phyloP scores from a whole-genome alignment of 2,113 vertebrate species.

The Sander lucioperca region DNA sequence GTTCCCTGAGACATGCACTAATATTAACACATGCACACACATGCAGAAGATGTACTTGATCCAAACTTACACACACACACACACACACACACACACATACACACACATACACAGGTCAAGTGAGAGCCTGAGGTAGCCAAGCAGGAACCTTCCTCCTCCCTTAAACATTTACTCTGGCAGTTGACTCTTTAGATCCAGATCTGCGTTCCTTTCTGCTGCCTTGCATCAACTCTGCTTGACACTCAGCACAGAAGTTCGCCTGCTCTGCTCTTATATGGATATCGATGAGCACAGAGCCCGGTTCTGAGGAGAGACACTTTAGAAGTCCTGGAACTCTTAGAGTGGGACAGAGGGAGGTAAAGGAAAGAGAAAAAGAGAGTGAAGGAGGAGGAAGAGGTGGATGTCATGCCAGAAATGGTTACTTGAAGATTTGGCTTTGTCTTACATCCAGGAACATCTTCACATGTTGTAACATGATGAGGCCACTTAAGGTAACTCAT shows the following conservation, averaged over 20 bases:
- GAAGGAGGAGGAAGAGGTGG: constrained; percentile 1
- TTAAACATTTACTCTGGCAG: constrained; percentile 66
- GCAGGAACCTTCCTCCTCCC: constrained; percentile 39
- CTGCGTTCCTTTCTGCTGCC: constrained; percentile 61
- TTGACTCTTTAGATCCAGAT: constrained; percentile 40
- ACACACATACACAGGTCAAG: constrained; percentile 9
- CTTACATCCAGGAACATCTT: constrained; percentile 15
- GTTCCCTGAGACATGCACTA: background rate
- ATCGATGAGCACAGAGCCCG: constrained; percentile 47
- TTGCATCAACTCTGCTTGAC: constrained; percentile 57
- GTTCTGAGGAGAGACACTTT: constrained; percentile 25
- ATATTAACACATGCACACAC: constrained; percentile 12
- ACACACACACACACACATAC: background rate
- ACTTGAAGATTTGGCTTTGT: constrained; percentile 21
- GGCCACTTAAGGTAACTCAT: background rate
- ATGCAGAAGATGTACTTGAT: background rate
- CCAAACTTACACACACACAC: background rate
- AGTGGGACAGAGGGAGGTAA: constrained; percentile 3
- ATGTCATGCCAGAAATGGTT: constrained; percentile 33
- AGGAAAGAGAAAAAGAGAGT: background rate
- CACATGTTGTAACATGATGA: constrained; percentile 12
- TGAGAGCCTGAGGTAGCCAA: constrained; percentile 28
- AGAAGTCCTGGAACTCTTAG: constrained; percentile 25
- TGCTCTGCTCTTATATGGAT: constrained; percentile 78
- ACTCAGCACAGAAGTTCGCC: constrained; percentile 48